Percentiles rank a stretch among this genome's conserved stretches.
phyloP scores from a whole-genome alignment of 1,140 invertebrate species.

The Forficula auricularia region DNA sequence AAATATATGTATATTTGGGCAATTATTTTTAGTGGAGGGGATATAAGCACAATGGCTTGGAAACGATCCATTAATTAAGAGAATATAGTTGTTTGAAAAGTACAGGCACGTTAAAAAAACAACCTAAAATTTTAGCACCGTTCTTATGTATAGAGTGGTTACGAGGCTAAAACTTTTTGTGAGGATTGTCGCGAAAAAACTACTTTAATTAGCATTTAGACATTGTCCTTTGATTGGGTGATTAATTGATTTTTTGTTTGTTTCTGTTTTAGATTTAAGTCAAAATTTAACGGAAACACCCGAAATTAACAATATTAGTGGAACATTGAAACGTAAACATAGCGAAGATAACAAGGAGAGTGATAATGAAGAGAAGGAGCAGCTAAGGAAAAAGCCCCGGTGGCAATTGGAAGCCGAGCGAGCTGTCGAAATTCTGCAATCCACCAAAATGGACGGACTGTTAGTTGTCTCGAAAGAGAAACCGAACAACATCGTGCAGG shows the following conservation, averaged over 20 bases:
- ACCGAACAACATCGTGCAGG: conserved; percentile 55
- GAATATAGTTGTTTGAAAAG: no score
- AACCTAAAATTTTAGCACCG: no score
- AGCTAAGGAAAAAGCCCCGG: conserved; percentile 15
- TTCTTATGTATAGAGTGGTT: no score
- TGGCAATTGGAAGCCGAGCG: conserved; percentile 21
- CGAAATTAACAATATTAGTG: conserved; percentile 14
- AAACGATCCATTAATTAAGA: no score
- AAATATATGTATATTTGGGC: no score
- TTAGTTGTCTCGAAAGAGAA: conserved; percentile 69
- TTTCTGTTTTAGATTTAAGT: conserved; percentile 9
- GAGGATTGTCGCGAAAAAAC: no score
- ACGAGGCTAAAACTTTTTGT: no score
- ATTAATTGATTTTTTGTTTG: conserved; percentile 16
- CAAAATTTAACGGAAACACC: conserved; percentile 18
- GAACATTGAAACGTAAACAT: conserved; percentile 15
- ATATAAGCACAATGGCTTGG: no score
- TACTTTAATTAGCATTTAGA: no score
- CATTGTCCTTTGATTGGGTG: background rate
- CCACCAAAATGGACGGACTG: conserved; percentile 52
- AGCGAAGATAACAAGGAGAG: background rate
- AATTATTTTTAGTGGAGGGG: no score
- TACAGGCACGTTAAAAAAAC: no score
- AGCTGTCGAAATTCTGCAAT: conserved; percentile 13
- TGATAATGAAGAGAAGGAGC: conserved; percentile 5